phyloP scores from a whole-genome alignment of 2,113 vertebrate genomes.

The Bagarius yarrelli region DNA sequence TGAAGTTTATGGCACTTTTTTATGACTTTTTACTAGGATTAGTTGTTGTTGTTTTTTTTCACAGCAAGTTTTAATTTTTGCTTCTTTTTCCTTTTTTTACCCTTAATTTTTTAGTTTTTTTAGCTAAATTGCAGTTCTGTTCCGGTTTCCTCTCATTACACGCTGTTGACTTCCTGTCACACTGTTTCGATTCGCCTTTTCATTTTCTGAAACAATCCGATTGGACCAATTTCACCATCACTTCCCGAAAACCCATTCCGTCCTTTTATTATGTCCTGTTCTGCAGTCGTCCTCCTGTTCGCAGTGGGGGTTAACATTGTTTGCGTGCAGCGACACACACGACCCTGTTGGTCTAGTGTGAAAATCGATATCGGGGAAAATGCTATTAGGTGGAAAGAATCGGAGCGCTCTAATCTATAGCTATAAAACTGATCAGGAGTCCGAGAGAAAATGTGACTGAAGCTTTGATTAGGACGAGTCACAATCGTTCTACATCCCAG shows the following conservation, averaged over 20 bases:
- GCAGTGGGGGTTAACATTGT: too few relatives aligned
- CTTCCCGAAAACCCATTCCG: neutral
- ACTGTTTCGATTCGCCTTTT: neutral
- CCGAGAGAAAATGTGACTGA: neutral
- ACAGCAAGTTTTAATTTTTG: neutral
- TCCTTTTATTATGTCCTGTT: constrained; percentile 15
- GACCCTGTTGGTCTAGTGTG: constrained; percentile 10
- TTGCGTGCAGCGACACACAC: neutral
- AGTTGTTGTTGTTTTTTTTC: too few relatives aligned
- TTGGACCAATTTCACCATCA: constrained; percentile 15
- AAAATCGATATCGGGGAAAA: constrained; percentile 29
- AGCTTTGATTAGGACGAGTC: constrained; percentile 22
- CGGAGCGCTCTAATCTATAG: neutral
- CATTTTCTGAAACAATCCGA: constrained; percentile 13
- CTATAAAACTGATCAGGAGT: constrained; percentile 14
- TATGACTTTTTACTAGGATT: too few relatives aligned
- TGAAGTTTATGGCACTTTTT: too few relatives aligned
- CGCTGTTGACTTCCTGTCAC: neutral
- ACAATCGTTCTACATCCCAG: neutral
- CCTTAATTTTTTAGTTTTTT: neutral
- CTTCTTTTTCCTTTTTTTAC: neutral
- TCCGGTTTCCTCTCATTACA: neutral
- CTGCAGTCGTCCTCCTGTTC: too few relatives aligned
- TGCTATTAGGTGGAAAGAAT: neutral
- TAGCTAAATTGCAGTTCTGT: too few relatives aligned